Evolutionary conservation across 2,113 vertebrate genomes (phyloP).

Genomic region (Chionodraco myersi): DNA sequence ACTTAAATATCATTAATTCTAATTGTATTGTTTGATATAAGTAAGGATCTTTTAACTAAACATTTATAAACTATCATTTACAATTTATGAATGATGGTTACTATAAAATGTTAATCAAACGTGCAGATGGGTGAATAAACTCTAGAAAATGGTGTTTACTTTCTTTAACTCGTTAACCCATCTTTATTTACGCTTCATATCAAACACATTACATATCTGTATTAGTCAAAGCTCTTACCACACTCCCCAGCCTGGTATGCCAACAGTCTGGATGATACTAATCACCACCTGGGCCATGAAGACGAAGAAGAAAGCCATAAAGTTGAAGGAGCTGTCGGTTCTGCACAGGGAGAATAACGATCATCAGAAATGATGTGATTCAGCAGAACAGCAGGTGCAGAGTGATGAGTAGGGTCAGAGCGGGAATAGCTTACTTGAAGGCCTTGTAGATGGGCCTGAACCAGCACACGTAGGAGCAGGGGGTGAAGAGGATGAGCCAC

Average conservation of each 20-base stretch:
- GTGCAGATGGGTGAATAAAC: not conserved
- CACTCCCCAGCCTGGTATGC: conserved; percentile 98
- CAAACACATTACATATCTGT: not conserved
- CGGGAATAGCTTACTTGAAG: conserved; percentile 92
- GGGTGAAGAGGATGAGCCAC: conserved; percentile 99
- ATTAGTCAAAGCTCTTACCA: conserved; percentile 87
- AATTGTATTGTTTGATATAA: too few species aligned
- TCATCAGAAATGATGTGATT: not conserved
- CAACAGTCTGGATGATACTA: conserved; percentile 95
- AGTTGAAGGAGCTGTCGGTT: conserved; percentile 99
- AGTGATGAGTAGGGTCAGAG: not conserved
- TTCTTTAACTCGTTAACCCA: not conserved
- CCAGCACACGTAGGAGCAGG: conserved; percentile 99
- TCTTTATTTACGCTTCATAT: not conserved
- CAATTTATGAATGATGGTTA: too few species aligned
- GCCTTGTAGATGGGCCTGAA: conserved; percentile 99
- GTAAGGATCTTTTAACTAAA: too few species aligned
- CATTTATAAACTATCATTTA: too few species aligned
- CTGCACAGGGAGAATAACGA: conserved; percentile 74
- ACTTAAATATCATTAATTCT: too few species aligned
- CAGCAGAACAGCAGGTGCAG: not conserved
- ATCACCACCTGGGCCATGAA: conserved; percentile 99
- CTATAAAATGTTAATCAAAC: not conserved
- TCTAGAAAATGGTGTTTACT: not conserved
- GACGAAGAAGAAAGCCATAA: conserved; percentile 99